Evolutionary conservation across 2,888 invertebrate species (phyloP), one percentile per base, ranked within the genome.

Genomic region (Drosophila paucipuncta): DNA sequence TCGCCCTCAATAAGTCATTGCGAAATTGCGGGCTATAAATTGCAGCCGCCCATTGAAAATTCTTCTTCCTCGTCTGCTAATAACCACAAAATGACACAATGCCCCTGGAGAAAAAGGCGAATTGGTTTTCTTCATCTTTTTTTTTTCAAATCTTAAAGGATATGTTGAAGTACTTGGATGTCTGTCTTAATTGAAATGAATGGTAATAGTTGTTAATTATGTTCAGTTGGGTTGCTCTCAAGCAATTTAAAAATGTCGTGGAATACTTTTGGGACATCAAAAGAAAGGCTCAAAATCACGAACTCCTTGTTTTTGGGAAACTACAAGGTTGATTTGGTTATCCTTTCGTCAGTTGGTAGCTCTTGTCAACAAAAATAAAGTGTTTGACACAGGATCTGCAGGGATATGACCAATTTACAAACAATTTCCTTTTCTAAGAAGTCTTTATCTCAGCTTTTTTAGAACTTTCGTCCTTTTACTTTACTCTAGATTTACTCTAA

Each of bases 1-100:
- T 87, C 80, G 73, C 52, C 53, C 39, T 54, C 75, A 86, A 89
- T 89, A 89, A 85, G 80, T 87, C 85, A 86, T 86, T 75, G 70
- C 37, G 18, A 67, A 82, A 72, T 58, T 62, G 60, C 33, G 55
- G 47, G 35, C 65, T 33, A 70, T 68, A 62, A 77, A 67, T 73
- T 49, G 25, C 18, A 49, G n/a, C 25, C 9, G 28, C 22, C 37
- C 41, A 22, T 49, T 41, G 10, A 39, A 39, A 58, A 50, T 54
- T 62, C 9, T 25, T 25, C 47, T 16, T 62, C 72, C 57, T 65
- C 13, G n/a, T 4, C 30, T 30, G 57, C 2, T 83, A 80, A 80
- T 80, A 83, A 78, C 73, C 78, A 63, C 64, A 63, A 73, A 75
- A 68, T 75, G 54, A 68, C 61, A 68, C 66, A 76, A 85, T 64